Evolutionary conservation across 2,797 vertebrate species (phyloP), one percentile per base, ranked within the genome.

Genomic region (Anguilla pacifica): DNA sequence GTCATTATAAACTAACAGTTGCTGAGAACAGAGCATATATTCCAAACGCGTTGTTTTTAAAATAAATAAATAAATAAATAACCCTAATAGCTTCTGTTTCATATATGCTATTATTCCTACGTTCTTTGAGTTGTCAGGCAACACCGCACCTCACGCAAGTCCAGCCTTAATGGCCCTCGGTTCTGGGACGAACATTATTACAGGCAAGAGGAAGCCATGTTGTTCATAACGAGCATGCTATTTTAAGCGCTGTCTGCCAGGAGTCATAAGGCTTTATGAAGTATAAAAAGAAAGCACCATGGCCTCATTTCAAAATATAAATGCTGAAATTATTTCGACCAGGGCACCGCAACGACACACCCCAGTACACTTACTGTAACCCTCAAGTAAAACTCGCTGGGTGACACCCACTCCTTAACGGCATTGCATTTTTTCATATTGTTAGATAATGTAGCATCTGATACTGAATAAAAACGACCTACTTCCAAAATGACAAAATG

Each of bases 161-260:
- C 77, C 10, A 6, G 43, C 43, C 39, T 46, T 81, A 49, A 49
- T 0, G 35, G 39, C 77, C 77, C 77, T 46, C 77, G 22, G 35
- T 43, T 81, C 39, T 81, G 49, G 10, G 46, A 43, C 43, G 28
- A 49, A 6, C 31, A 64, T 85, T 85, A 35, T 55, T 17, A 31
- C 84, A 61, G 84, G 51, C 84, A 59, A 39, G 13, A 57, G 17
- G 84, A 35, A 28, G 31, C 84, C 84, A 85, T 85, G 84, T 61
- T 85, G 57, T 57, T 85, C n/a, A 85, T 17, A 35, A 6, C 17
- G 53, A 35, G 55, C 15, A 19, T 31, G n/a, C 84, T 85, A 85
- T 85, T 85, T 85, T 85, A 43, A 85, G 57, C 83, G 64, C 19
- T 64, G 31, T 61, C 19, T 85, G 31, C 39, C 57, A 61, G 51